phyloP scores from a whole-genome alignment of 2,797 vertebrate genomes.

The Thripadectes ignobilis region DNA sequence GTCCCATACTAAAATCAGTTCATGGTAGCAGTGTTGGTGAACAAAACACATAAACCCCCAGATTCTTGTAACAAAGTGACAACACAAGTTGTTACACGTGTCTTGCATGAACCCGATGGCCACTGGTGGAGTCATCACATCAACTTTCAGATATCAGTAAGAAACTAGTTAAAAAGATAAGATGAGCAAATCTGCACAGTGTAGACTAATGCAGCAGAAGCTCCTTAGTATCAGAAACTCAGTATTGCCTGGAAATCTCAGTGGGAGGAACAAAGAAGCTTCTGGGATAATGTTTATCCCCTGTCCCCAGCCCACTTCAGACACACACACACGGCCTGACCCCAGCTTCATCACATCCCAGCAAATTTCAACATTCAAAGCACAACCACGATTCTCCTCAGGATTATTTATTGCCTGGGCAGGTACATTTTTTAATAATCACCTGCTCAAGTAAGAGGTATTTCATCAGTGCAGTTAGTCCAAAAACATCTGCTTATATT shows the following conservation, averaged over 20 bases:
- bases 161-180: neutral
- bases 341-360: neutral
- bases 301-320: fast-evolving
- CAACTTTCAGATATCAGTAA: neutral
- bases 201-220: neutral
- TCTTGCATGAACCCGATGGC: neutral
- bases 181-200: neutral
- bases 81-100: neutral
- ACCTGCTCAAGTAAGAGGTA: neutral
- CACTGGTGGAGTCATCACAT: neutral
- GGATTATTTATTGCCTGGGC: neutral
- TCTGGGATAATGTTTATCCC: neutral
- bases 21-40: neutral
- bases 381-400: neutral
- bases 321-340: fast-evolving
- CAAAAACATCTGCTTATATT: neutral
- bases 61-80: neutral
- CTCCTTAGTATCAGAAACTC: neutral
- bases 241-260: neutral
- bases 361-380: neutral
- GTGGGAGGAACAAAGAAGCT: neutral
- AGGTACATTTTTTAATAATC: neutral
- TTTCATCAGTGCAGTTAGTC: neutral
- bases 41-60: neutral
- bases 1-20: neutral